Evolutionary conservation across 2,888 invertebrate species (phyloP).

Genomic region (Abscondita cerata): DNA sequence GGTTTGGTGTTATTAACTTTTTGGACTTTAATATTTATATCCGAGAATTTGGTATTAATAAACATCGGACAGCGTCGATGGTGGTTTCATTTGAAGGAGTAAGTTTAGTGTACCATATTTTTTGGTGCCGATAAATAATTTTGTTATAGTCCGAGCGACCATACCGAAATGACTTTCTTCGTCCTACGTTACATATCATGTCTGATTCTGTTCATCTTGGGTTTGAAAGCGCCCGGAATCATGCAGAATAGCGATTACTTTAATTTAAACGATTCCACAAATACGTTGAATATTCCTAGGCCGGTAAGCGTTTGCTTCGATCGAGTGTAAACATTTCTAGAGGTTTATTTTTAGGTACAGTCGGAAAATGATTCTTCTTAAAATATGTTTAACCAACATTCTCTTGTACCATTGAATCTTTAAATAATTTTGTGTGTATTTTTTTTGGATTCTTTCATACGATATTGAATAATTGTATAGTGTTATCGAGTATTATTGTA

Average conservation of each 20-base stretch:
- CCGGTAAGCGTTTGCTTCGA: slow-evolving; percentile 18
- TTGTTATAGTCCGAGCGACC: slow-evolving; percentile 71
- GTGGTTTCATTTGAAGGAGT: slow-evolving; percentile 92
- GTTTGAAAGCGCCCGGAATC: slow-evolving; percentile 87
- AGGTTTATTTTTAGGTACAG: no score
- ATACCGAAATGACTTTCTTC: slow-evolving; percentile 87
- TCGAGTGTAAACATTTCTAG: no score
- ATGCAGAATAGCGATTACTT: slow-evolving; percentile 68
- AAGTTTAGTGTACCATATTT: no score
- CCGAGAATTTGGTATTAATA: slow-evolving; percentile 86
- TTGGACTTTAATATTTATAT: slow-evolving; percentile 87
- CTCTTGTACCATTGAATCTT: no score
- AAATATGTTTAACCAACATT: no score
- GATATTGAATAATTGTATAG: no score
- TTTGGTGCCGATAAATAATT: no score
- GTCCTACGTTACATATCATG: slow-evolving; percentile 80
- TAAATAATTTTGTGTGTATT: no score
- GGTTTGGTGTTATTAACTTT: slow-evolving; percentile 88
- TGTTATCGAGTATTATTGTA: no score
- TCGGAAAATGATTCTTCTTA: no score
- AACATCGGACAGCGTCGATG: slow-evolving; percentile 86
- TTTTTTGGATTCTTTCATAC: no score
- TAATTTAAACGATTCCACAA: slow-evolving; percentile 58
- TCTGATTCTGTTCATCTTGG: slow-evolving; percentile 81
- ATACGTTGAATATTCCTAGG: slow-evolving; percentile 40